Base-by-base conservation (phyloP, 2,888 invertebrate genomes). In the Anodontia alba region DNA sequence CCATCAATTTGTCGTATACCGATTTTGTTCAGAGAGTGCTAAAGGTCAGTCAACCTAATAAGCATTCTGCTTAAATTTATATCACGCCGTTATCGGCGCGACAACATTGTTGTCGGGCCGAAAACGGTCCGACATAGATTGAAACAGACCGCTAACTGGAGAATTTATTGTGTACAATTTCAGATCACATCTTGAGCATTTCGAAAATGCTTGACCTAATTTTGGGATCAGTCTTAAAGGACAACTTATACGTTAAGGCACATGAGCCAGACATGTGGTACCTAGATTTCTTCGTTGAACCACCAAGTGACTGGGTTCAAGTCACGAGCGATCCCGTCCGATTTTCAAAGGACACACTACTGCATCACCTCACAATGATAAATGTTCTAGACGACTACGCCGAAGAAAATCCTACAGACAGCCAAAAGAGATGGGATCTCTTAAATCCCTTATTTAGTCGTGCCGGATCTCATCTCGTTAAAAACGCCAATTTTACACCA, bases 151-250 rank as follows among this genome's bases (percentile, higher is more conserved):
- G n/a, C n/a, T n/a, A n/a, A n/a, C n/a, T n/a, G n/a, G n/a, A n/a
- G n/a, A n/a, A n/a, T 73, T 36, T 76, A n/a, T n/a, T n/a, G n/a
- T n/a, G n/a, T 38, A 38, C 12, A 38, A 38, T 78, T 75, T 42
- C 79, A 86, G 80, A 83, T 72, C 80, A 83, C 66, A 78, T 86
- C 1, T 38, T 86, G 0, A 73, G 79, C 43, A 80, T 83, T 62
- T 8, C 51, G 1, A 83, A 42, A 12, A 69, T 86, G 43, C 43
- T 83, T 33, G 85, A 86, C 31, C 23, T 83, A 0, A 75, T 86
- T 7, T 66, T 76, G 12, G 38, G 62, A 38, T 71, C 71, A 3
- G 23, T 15, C n/a, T 36, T 76, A 26, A 62, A 73, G 2, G 72
- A 86, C 38, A 66, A 78, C n/a, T 42, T 86, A 8, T 83, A 73